phyloP scores from a whole-genome alignment of 1,140 invertebrate genomes.

The Drosophila elegans region DNA sequence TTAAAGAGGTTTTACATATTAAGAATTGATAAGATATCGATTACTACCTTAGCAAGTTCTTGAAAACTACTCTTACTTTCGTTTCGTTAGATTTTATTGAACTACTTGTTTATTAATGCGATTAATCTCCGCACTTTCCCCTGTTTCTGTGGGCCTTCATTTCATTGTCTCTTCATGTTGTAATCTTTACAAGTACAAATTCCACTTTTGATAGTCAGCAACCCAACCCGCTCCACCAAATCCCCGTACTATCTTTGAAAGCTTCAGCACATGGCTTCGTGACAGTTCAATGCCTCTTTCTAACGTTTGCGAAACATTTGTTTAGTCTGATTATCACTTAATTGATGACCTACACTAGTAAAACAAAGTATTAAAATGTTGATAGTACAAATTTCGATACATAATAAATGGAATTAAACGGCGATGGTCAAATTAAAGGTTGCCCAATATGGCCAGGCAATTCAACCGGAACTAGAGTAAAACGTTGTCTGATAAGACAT shows the following conservation, averaged over 20 bases:
- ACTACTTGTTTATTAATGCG: not conserved
- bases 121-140: not conserved
- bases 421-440: not conserved
- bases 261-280: conserved; percentile 36
- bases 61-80: not conserved
- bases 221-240: not conserved
- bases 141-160: no score
- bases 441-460: conserved; percentile 20
- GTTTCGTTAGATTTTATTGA: not conserved
- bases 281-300: conserved; percentile 67
- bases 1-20: no score
- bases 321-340: conserved; percentile 38
- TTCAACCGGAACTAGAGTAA: conserved; percentile 63
- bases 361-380: conserved; percentile 41
- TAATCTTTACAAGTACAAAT: conserved; percentile 74
- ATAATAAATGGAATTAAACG: conserved; percentile 8
- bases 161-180: conserved; percentile 9
- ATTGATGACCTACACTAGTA: conserved; percentile 53
- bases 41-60: not conserved
- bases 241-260: conserved; percentile 47
- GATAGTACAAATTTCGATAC: conserved; percentile 52
- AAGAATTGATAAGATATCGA: conserved; percentile 11
- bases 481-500: conserved; percentile 18
- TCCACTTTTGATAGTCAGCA: conserved; percentile 48
- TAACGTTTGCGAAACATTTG: conserved; percentile 52